Base-by-base conservation (phyloP, 2,113 vertebrate genomes). In the western clawed frog (Xenopus tropicalis) region DNA sequence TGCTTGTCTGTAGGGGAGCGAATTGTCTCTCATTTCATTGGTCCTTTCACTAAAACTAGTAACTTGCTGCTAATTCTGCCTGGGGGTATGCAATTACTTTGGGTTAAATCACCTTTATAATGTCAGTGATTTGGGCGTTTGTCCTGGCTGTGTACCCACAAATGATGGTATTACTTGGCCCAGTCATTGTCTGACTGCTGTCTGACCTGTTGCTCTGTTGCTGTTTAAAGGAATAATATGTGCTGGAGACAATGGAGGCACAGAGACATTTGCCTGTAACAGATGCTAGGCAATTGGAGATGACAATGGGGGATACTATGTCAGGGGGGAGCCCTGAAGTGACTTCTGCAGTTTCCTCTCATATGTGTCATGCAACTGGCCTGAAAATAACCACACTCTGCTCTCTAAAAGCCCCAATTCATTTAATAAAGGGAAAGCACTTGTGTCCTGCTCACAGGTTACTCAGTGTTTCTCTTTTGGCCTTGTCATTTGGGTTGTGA, bases 301-400 rank as follows among this genome's bases (percentile, higher is more conserved):
- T 63, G 46, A 75, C 66, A 75, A 69, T 69, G 20, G 73, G 66
- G 58, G 37, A 69, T 54, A 63, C 17, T 74, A 61, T 67, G 72
- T 69, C 57, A 51, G 24, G 25, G 37, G 16, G 63, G 66, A 61
- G 51, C 62, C 14, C 16, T 52, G 44, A 64, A 72, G 52, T 63
- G 29, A 58, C 44, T 61, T 61, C 57, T 63, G 22, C 44, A 46
- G 23, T 59, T 67, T 52, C 6, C 21, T 59, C 24, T 61, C 65
- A 67, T 19, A 75, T 29, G 25, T 69, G 72, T 61, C 72, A 68
- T 46, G 24, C 54, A 16, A 29, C 52, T 1, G 22, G 46, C 44
- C 46, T 75, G 73, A 75, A 14, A 63, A 52, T 37, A 75, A 56
- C 66, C 73, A 75, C 62, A 25, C 73, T 54, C 22, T 63, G 66